Percentiles rank a stretch among this genome's conserved stretches.
These are phyloP conservation scores for Panagrolaimus sp. DNA, from an alignment of 1,140 invertebrate genomes.

Conservation along the genomic window DNA sequence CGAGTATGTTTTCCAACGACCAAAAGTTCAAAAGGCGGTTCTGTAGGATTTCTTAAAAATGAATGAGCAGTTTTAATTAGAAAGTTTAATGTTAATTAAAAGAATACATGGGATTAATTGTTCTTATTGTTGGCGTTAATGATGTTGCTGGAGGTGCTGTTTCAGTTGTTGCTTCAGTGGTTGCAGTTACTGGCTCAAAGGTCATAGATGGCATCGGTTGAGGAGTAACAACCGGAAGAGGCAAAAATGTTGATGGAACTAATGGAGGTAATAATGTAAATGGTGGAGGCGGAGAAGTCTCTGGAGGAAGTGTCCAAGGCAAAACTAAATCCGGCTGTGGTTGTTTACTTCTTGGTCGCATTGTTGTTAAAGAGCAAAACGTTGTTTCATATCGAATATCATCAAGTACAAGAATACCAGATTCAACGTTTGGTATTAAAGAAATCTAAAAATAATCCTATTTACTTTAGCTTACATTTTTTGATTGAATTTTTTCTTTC, in stretches of 20 bases:
- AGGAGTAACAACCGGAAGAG: no score
- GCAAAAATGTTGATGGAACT: neutral
- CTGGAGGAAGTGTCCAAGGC: conserved; percentile 10
- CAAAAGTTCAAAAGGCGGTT: conserved; percentile 46
- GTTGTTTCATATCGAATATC: conserved; percentile 50
- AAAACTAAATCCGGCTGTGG: conserved; percentile 15
- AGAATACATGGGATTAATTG: neutral
- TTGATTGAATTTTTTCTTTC: neutral
- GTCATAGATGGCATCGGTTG: no score
- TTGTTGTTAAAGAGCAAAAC: conserved; percentile 10
- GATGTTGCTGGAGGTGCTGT: conserved; percentile 21
- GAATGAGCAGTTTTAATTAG: neutral
- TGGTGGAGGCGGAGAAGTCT: conserved; percentile 15
- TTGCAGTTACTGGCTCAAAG: neutral
- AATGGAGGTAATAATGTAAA: conserved; percentile 19
- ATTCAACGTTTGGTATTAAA: conserved; percentile 44
- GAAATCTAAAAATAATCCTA: conserved; percentile 41
- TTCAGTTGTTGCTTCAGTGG: conserved; percentile 20
- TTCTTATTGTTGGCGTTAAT: conserved; percentile 13
- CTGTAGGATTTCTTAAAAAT: conserved; percentile 9
- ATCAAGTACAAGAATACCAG: conserved; percentile 49
- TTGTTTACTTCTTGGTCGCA: neutral
- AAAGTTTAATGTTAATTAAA: no score
- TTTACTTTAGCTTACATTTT: no score
- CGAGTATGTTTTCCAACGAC: conserved; percentile 48